Evolutionary conservation across 2,113 vertebrate genomes (phyloP), one percentile per base, ranked within the genome.

Genomic region (Tautogolabrus adspersus): DNA sequence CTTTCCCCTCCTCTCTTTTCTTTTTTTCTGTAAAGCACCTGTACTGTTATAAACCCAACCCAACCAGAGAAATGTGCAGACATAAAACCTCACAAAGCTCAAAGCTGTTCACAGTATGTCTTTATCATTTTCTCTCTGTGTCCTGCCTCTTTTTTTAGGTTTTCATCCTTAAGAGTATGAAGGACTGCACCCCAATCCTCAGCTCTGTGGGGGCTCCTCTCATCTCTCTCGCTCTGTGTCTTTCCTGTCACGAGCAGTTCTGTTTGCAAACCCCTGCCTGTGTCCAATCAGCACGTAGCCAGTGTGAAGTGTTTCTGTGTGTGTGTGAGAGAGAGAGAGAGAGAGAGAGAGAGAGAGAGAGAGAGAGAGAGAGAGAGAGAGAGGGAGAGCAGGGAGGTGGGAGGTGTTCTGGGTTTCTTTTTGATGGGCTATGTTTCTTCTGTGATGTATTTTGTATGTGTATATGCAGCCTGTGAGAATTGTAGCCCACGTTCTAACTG

Each of bases 241-340:
- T 83, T 83, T 91, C 82, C 84, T 38, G 8, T 85, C 80, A 75
- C 72, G 42, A 46, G 76, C 76, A 71, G 66, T 62, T 78, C 67
- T 84, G 83, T 86, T 90, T 90, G 83, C 75, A 89, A 91, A 89
- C 82, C 85, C 67, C 78, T 82, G 73, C 81, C 79, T 9, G 9
- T 66, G 63, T 64, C 84, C 88, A 88, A 85, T 85, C 87, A 85
- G 85, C 87, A 85, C 10, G 54, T 76, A 82, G 75, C 60, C 72
- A 37, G 34, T 42, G 47, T 62, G 66, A 81, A 81, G 63, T 72
- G 66, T 61, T 21, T 70, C 26, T 57, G 64, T 68, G 10, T 63
- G 57, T 71, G 47, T 61, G 58, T 63, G 60, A 40, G 62, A 6
- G 58, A 7, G 47, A 26, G 44, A 34, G 52, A 26, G 30, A 46